phyloP scores from a whole-genome alignment of 2,113 vertebrate genomes.

The Speoplatyrhinus poulsoni region DNA sequence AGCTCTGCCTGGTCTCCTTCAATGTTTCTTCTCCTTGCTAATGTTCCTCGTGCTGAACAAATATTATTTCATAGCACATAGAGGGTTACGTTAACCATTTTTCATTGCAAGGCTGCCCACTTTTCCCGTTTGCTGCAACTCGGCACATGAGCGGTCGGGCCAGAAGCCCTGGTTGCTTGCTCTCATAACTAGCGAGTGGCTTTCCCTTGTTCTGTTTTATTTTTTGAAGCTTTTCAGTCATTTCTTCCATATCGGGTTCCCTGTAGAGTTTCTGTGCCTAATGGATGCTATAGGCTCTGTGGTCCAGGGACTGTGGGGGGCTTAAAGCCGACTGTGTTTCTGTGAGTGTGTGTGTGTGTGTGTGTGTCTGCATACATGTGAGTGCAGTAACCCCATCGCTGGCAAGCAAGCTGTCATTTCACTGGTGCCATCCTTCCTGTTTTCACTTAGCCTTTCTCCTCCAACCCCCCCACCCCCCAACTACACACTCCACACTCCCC shows the following conservation, averaged over 20 bases:
- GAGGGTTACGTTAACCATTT: constrained; percentile 37
- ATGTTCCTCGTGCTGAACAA: constrained; percentile 61
- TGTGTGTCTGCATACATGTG: constrained; percentile 14
- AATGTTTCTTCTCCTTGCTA: constrained; percentile 43
- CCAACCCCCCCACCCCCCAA: constrained; percentile 61
- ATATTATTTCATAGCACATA: constrained; percentile 67
- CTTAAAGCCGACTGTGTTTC: background rate
- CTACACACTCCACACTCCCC: constrained; percentile 57
- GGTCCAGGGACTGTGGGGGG: constrained; percentile 43
- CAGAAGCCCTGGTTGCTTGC: constrained; percentile 50
- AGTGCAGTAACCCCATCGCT: constrained; percentile 34
- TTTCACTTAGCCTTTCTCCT: constrained; percentile 45
- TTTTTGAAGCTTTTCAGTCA: constrained; percentile 32
- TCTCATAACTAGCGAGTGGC: constrained; percentile 42
- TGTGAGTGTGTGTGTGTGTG: background rate
- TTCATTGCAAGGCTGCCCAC: constrained; percentile 27
- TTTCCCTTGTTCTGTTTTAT: constrained; percentile 43
- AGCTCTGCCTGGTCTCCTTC: constrained; percentile 32
- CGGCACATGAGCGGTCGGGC: constrained; percentile 25
- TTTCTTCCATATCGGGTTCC: constrained; percentile 57
- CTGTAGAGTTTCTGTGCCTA: constrained; percentile 37
- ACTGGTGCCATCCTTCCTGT: constrained; percentile 82
- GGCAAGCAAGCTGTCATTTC: constrained; percentile 68
- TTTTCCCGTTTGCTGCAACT: constrained; percentile 37
- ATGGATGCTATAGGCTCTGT: constrained; percentile 37